phyloP scores from a whole-genome alignment of 2,113 vertebrate genomes.

The Spea multiplicata region DNA sequence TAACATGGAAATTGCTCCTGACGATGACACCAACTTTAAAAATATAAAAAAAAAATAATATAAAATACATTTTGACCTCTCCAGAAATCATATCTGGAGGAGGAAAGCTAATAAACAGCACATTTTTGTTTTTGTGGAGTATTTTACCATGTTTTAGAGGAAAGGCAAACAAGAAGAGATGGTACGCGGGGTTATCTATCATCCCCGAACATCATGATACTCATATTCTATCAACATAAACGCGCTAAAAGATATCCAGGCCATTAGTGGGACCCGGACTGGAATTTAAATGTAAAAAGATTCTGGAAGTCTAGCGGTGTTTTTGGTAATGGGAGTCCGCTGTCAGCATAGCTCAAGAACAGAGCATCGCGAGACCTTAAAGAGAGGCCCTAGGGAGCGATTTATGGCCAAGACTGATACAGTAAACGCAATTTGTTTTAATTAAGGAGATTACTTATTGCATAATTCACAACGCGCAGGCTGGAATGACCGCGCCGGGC shows the following conservation, averaged over 20 bases:
- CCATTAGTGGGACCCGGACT: constrained; percentile 29
- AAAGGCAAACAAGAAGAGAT: background rate
- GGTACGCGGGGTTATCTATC: background rate
- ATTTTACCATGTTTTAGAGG: background rate
- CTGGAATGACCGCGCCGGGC: constrained; percentile 60
- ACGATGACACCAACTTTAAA: no score
- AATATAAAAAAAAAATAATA: no score
- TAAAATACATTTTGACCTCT: no score
- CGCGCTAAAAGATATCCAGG: constrained; percentile 28
- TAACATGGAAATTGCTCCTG: no score
- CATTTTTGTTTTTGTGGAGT: no score
- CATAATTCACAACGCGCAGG: constrained; percentile 63
- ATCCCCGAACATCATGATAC: constrained; percentile 17
- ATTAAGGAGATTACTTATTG: constrained; percentile 68
- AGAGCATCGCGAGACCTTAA: constrained; percentile 54
- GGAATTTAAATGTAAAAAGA: constrained; percentile 37
- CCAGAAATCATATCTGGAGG: no score
- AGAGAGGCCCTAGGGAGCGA: constrained; percentile 59
- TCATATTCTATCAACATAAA: constrained; percentile 36
- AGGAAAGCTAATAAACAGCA: no score
- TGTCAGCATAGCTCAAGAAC: constrained; percentile 65
- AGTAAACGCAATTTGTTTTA: constrained; percentile 69
- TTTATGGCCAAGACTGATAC: constrained; percentile 59
- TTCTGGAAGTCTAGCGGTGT: constrained; percentile 31
- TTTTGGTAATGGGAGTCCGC: constrained; percentile 52